Evolutionary conservation across 1,140 invertebrate genomes (phyloP).

Genomic region (Oscheius sp.): DNA sequence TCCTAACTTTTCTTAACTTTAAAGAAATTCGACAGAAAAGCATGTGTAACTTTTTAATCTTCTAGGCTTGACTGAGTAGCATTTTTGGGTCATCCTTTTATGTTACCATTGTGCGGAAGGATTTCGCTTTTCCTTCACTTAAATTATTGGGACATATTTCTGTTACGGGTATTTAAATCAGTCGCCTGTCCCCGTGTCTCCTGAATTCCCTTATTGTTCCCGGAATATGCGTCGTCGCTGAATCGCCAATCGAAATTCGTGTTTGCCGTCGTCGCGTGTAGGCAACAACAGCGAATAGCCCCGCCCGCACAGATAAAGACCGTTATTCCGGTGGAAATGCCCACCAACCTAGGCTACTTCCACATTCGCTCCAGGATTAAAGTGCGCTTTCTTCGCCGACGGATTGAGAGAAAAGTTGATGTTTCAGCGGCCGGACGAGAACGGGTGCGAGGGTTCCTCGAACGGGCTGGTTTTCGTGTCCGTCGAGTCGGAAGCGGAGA

Average conservation of each 20-base stretch:
- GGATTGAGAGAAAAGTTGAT: not conserved
- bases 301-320: too few relatives aligned
- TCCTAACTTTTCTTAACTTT: too few relatives aligned
- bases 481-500: slow-evolving; percentile 23
- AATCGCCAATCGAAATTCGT: not conserved
- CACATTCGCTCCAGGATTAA: not conserved
- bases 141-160: too few relatives aligned
- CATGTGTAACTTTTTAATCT: too few relatives aligned
- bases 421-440: not conserved
- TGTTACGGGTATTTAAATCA: too few relatives aligned
- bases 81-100: too few relatives aligned
- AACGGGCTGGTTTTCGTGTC: slow-evolving; percentile 16
- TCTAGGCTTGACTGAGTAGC: too few relatives aligned
- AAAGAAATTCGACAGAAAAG: too few relatives aligned
- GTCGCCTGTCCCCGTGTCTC: too few relatives aligned
- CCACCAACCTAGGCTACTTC: not conserved
- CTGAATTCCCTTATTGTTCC: too few relatives aligned
- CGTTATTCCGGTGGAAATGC: not conserved
- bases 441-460: not conserved
- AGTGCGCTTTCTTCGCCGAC: not conserved
- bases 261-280: not conserved
- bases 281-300: not conserved
- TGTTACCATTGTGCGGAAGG: too few relatives aligned
- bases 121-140: too few relatives aligned
- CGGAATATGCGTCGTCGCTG: not conserved